Base-by-base conservation (phyloP, 2,113 vertebrate species). In the Oryzias melastigma region DNA sequence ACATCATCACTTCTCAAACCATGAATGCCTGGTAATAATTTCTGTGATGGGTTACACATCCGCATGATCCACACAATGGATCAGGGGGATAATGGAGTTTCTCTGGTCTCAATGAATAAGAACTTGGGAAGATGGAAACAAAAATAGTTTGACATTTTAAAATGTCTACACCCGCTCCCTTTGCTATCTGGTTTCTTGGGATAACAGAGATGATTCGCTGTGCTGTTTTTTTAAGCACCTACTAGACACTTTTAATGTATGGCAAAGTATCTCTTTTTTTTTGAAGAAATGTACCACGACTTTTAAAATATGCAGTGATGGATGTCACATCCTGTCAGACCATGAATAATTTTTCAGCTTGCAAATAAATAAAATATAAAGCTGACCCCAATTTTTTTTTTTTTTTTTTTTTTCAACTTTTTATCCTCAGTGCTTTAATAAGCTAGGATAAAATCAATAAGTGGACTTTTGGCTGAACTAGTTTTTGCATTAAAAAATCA, bases 221-320 rank as follows among this genome's bases (percentile, higher is more conserved):
- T 65, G 54, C 62, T 77, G 65, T 85, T 77, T 77, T 70, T 84
- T 71, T 72, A 63, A 77, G 50, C 62, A 69, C 50, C 53, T 29
- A 35, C 50, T 59, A 59, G 82, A 62, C 65, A 71, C 40, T 74
- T 80, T 75, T 58, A 81, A 74, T 78, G 75, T 58, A 59, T 25
- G 4, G 52, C 63, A 35, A 59, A 71, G 68, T 73, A 4, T 17
- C 27, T 51, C 24, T 29, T 67, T 70, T 68, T 71, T 45, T 58
- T 27, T 58, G 17, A 52, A 59, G 72, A 59, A 77, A 71, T 64
- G 58, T 58, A 54, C 73, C 64, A 35, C 71, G 71, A 74, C 63
- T 76, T 66, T 75, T 78, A 72, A 78, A 85, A 85, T 80, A 81
- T 85, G 76, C 77, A 59, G 71, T 68, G 82, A 88, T 87, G 73